Base-by-base conservation (phyloP, 2,113 vertebrate species). In the Plecturocebus donacophilus region DNA sequence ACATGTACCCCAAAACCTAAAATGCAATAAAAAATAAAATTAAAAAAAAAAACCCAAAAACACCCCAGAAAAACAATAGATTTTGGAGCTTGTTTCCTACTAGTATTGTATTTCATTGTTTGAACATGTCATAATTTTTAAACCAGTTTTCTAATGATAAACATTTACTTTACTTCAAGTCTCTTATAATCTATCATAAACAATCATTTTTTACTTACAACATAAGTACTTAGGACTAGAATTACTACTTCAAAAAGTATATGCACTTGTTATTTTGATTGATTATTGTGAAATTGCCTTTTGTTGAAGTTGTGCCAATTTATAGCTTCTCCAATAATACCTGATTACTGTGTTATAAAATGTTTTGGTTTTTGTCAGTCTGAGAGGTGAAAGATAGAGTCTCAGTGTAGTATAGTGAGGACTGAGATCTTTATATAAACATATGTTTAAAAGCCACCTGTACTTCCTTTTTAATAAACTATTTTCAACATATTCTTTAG, bases 211-310 rank as follows among this genome's bases (percentile, higher is more conserved):
- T 42, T 61, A 73, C n/a, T 81, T 73, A 64, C 0, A 80, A 61
- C 12, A 64, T 52, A 90, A 79, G 12, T 66, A 64, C 19, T 73
- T 90, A 86, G 9, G 30, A 64, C n/a, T 80, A 45, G 71, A 90
- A 80, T 27, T 80, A 52, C 61, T 77, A 68, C 35, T 54, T 89
- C n/a, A 83, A 82, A 70, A 47, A 49, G 3, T 71, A 79, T 71
- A 8, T 61, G 23, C 42, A 52, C 79, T 93, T 77, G 27, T 77
- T 71, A 79, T 73, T 94, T 68, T 56, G 42, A 77, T 38, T 77
- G 54, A 87, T 73, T 82, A n/a, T 85, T 96, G 20, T 58, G 38
- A 94, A 94, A 87, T 19, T 81, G 35, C 35, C 66, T 96, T 89
- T 87, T 13, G 66, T 23, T 94, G 32, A 81, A 0, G 27, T 87